Percentiles rank a stretch among this genome's conserved stretches.
phyloP scores from a whole-genome alignment of 2,888 invertebrate species.

The Heliconius ismenius region DNA sequence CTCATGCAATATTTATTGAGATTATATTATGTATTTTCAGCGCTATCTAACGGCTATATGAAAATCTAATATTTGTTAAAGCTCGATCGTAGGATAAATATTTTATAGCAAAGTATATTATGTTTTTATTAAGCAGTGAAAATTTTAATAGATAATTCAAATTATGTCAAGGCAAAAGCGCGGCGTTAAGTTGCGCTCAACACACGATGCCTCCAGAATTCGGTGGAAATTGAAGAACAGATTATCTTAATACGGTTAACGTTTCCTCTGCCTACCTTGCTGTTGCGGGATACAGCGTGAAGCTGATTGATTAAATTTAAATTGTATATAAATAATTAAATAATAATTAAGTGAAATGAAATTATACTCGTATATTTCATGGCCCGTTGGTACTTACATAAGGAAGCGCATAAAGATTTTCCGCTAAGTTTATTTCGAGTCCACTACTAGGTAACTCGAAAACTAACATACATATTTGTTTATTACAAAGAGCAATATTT shows the following conservation, averaged over 20 bases:
- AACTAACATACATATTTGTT: slow-evolving; percentile 28
- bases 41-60: not conserved
- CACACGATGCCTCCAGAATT: too few species aligned
- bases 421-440: slow-evolving; percentile 29
- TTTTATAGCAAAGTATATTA: not conserved
- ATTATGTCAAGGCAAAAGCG: too few species aligned
- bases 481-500: slow-evolving; percentile 27
- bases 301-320: too few species aligned
- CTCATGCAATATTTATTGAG: slow-evolving; percentile 22
- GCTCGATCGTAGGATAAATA: not conserved
- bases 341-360: not conserved
- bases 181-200: too few species aligned
- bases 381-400: not conserved
- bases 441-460: slow-evolving; percentile 25
- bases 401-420: slow-evolving; percentile 13
- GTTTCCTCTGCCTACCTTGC: too few species aligned
- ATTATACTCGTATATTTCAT: not conserved
- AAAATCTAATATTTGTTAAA: not conserved
- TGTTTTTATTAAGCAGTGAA: not conserved
- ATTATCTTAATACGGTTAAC: too few species aligned
- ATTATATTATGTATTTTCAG: not conserved
- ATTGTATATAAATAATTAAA: too few species aligned
- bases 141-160: not conserved
- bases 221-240: too few species aligned
- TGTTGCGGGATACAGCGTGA: too few species aligned